Conservation (phyloP, 1,140 invertebrate genomes). For the Schmidtea mediterranea region DNA sequence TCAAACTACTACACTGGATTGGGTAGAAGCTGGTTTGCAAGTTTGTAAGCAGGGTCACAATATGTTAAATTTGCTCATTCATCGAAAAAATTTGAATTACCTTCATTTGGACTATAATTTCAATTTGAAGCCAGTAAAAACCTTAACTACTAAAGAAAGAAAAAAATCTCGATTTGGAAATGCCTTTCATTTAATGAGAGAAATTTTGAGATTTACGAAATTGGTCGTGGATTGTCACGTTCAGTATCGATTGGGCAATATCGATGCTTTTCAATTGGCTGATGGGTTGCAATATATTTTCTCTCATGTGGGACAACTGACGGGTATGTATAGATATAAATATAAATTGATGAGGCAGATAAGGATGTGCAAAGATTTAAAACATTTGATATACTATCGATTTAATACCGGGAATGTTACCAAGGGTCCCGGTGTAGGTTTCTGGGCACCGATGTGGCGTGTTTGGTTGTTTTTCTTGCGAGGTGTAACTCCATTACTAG, state of each 20-base stretch:
- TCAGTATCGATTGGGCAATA: slow-evolving; percentile 91
- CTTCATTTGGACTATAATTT: slow-evolving; percentile 99
- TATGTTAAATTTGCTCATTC: slow-evolving; percentile 93
- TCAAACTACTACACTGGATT: slow-evolving; percentile 92
- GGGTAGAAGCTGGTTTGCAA: slow-evolving; percentile 55
- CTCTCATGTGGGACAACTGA: slow-evolving; percentile 91
- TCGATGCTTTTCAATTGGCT: slow-evolving; percentile 77
- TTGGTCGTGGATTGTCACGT: slow-evolving; percentile 95
- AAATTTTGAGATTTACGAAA: slow-evolving; percentile 86
- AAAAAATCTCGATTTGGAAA: slow-evolving; percentile 98
- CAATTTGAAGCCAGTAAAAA: slow-evolving; percentile 96
- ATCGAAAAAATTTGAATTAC: slow-evolving; percentile 96
- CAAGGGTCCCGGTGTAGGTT: slow-evolving; percentile 91
- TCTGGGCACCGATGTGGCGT: slow-evolving; percentile 96
- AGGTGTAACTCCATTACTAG: slow-evolving; percentile 82
- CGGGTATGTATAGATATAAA: slow-evolving; percentile 98
- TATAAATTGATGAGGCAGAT: slow-evolving; percentile 99
- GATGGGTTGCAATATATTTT: slow-evolving; percentile 99
- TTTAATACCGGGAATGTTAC: slow-evolving; percentile 81
- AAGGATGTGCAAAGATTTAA: slow-evolving; percentile 96
- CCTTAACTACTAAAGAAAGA: slow-evolving; percentile 87
- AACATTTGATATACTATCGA: slow-evolving; percentile 93
- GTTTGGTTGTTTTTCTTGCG: slow-evolving; percentile 99
- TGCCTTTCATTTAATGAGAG: slow-evolving; percentile 93
- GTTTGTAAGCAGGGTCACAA: slow-evolving; percentile 98